Conservation (phyloP, 2,888 invertebrate genomes). For the Poecilus cupreus region DNA sequence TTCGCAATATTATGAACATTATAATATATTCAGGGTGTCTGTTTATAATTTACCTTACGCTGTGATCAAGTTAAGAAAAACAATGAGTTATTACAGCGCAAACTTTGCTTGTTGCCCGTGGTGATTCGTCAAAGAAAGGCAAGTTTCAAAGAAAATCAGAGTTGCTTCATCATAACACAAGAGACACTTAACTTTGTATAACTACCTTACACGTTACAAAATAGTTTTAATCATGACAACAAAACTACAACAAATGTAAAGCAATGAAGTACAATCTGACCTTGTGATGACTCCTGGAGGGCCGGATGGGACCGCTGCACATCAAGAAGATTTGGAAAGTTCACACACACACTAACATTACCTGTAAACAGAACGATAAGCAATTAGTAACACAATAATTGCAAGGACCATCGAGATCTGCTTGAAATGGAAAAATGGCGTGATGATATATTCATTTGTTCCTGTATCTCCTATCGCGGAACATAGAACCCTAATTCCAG, state of each 20-base stretch:
- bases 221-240: neutral
- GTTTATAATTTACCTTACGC: conserved; percentile 16
- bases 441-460: too few relatives aligned
- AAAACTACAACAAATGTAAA: neutral
- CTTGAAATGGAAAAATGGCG: too few relatives aligned
- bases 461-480: too few relatives aligned
- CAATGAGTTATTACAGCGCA: conserved; percentile 21
- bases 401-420: too few relatives aligned
- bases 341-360: too few relatives aligned
- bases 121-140: conserved; percentile 14
- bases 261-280: neutral
- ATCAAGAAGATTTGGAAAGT: too few relatives aligned
- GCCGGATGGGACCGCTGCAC: neutral
- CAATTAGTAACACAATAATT: too few relatives aligned
- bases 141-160: neutral
- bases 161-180: neutral
- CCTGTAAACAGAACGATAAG: too few relatives aligned
- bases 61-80: neutral
- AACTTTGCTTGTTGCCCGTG: conserved; percentile 1
- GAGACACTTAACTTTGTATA: neutral
- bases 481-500: too few relatives aligned
- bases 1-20: neutral
- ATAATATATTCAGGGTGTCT: neutral
- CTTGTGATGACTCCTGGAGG: neutral
- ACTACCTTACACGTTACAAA: neutral